phyloP scores from a whole-genome alignment of 1,140 invertebrate genomes.

The Halictus rubicundus region DNA sequence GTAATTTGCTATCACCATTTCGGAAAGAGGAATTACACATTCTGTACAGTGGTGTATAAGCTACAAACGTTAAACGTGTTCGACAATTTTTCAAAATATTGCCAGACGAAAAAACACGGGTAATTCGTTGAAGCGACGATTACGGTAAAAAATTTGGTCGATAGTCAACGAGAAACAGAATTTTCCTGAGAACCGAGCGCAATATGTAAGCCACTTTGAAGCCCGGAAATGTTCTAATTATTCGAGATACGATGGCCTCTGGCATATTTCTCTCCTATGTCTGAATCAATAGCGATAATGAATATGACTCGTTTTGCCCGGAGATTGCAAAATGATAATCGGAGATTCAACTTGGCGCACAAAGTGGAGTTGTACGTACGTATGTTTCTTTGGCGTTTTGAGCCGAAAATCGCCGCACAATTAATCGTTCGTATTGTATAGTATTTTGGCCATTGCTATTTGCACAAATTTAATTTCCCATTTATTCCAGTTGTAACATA shows the following conservation, averaged over 20 bases:
- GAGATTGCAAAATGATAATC: conserved; percentile 41
- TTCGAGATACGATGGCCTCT: conserved; percentile 2
- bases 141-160: background rate
- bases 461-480: too few relatives aligned
- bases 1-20: too few relatives aligned
- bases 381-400: background rate
- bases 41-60: too few relatives aligned
- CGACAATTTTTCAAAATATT: background rate
- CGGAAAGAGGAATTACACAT: too few relatives aligned
- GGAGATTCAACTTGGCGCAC: background rate
- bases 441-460: too few relatives aligned
- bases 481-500: too few relatives aligned
- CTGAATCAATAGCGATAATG: conserved; percentile 23
- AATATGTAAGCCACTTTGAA: conserved; percentile 33
- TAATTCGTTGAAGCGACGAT: too few relatives aligned
- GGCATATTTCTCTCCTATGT: conserved; percentile 13
- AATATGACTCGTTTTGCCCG: conserved; percentile 31
- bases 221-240: conserved; percentile 35
- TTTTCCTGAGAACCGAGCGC: conserved; percentile 15
- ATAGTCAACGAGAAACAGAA: background rate
- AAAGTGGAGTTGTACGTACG: background rate
- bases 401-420: too few relatives aligned
- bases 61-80: too few relatives aligned
- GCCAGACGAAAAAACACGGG: background rate
- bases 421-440: too few relatives aligned